Evolutionary conservation across 37 sponge, comb jelly and placozoan genomes (phyloP), one percentile per base, ranked within the genome.

Genomic region (Crambe crambe): DNA sequence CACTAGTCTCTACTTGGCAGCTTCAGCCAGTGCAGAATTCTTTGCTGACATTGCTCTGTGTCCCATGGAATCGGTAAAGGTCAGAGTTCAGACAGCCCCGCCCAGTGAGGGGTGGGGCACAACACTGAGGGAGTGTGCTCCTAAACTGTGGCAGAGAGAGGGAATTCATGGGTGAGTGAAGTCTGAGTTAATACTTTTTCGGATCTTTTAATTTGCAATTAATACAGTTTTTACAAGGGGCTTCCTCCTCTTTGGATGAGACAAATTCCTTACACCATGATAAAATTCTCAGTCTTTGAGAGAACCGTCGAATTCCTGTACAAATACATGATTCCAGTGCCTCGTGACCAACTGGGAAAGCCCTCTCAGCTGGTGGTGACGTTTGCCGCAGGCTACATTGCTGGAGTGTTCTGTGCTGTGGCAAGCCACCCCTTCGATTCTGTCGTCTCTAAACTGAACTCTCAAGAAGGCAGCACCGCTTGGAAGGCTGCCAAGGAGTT

Each of bases 201-300:
- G n/a, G n/a, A n/a, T n/a, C n/a, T n/a, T n/a, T n/a, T n/a, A n/a
- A n/a, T n/a, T n/a, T n/a, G n/a, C n/a, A n/a, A 12, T 42, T 3
- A 10, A 10, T 70, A 0, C 65, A 94, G 95, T 42, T 96, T 98
- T 83, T 98, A 94, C 83, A 98, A 98, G 73, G 99, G 99, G 32
- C 87, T 98, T 26, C 62, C 84, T 20, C 99, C 99, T 25, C 92
- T 98, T 41, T 98, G 99, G 99, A 73, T 91, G 85, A 67, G 99
- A 40, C 99, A 98, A 87, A 98, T 98, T 39, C 99, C 99, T 8
- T 98, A 98, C 94, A 98, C 99, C 27, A 98, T 98, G 99, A 98
- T 98, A 96, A 98, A 98, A 84, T 98, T 98, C 88, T 94, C 99
- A 36, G 92, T 90, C 59, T 98, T 98, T 80, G 99, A 98, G 87